phyloP scores from a whole-genome alignment of 2,113 vertebrate genomes.

The Callipepla californica region DNA sequence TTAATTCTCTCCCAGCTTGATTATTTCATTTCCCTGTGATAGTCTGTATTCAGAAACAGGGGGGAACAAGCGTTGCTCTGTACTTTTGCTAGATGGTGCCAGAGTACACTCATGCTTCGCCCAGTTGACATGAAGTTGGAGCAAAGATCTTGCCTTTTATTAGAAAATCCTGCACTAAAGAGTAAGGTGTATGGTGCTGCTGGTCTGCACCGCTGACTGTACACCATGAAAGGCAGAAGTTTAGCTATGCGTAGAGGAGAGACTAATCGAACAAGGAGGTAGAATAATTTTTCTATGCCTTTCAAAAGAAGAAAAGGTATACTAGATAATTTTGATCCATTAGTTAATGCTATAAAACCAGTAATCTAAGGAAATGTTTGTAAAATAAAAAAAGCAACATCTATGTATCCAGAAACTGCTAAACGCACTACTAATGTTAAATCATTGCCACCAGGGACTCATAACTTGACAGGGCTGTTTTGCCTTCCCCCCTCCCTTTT shows the following conservation, averaged over 20 bases:
- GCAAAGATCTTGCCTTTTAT: not conserved
- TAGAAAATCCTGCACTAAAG: not conserved
- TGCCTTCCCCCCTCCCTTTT: not conserved
- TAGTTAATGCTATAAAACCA: not conserved
- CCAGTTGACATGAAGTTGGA: not conserved
- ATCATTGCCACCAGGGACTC: not conserved
- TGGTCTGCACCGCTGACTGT: not conserved
- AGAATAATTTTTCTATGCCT: not conserved
- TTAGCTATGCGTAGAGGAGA: not conserved
- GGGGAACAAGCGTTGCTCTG: not conserved
- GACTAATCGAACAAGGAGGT: not conserved
- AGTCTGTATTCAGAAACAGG: not conserved
- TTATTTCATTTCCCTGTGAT: not conserved
- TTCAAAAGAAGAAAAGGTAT: not conserved
- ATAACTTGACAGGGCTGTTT: not conserved
- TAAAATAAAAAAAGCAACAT: not conserved
- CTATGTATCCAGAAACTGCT: not conserved
- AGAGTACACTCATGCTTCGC: not conserved
- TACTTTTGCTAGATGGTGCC: slow-evolving; percentile 56
- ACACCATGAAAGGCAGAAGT: not conserved
- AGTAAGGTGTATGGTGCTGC: not conserved
- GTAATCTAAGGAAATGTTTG: not conserved
- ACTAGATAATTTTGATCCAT: not conserved
- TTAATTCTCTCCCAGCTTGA: not conserved
- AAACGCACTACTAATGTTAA: not conserved